Conservation (phyloP, 2,888 invertebrate species). For the Drosophila pseudotalamancana region DNA sequence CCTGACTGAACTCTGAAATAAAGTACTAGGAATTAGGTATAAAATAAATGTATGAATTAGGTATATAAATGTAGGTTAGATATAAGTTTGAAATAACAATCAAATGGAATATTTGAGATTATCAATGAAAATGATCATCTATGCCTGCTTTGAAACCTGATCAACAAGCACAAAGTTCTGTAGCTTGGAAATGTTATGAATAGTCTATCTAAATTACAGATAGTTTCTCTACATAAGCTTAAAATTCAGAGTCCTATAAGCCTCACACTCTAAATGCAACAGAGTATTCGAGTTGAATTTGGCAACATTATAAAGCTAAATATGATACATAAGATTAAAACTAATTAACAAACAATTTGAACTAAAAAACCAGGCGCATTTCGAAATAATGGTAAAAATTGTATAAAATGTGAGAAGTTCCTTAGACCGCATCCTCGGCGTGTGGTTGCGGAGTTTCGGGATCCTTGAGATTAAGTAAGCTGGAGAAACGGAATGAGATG, state of each 20-base stretch:
- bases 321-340: slow-evolving; percentile 49
- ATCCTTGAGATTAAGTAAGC: slow-evolving; percentile 83
- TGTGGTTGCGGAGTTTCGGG: slow-evolving; percentile 48
- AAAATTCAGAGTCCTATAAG: not conserved
- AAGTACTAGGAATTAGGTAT: not conserved
- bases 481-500: slow-evolving; percentile 84
- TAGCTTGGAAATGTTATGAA: not conserved
- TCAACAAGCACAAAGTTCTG: no score
- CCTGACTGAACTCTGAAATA: not conserved
- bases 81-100: not conserved
- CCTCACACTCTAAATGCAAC: slow-evolving; percentile 34
- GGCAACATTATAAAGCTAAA: slow-evolving; percentile 42
- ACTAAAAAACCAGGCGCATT: slow-evolving; percentile 62
- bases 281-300: slow-evolving; percentile 47
- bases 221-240: no score
- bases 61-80: not conserved
- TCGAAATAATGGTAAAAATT: slow-evolving; percentile 1
- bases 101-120: no score
- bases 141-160: no score
- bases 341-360: slow-evolving; percentile 75
- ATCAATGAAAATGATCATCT: no score
- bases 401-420: not conserved
- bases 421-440: slow-evolving; percentile 57
- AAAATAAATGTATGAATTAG: no score
- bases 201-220: not conserved